Evolutionary conservation across 1,140 invertebrate genomes (phyloP), one percentile per base, ranked within the genome.

Genomic region (Notospermus geniculatus): DNA sequence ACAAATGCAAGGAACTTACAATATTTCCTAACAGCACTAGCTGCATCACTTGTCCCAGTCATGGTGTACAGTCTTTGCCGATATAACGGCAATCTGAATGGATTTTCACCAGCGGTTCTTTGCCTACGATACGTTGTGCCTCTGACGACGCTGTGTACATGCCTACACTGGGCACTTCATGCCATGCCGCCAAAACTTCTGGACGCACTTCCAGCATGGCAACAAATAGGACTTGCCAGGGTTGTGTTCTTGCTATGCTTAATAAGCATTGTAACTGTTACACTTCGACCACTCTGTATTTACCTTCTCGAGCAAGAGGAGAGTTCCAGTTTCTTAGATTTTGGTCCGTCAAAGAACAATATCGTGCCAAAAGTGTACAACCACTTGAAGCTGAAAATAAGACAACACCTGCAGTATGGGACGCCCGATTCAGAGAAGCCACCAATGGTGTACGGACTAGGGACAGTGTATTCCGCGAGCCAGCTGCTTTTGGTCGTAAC

Each of bases 41-140:
- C 70, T 57, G 19, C 79, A 29, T 70, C 85, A 29, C 86, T 87
- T 66, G 86, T 88, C 25, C 86, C 82, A 53, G 78, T 86, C 39
- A 84, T 84, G 17, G 84, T 85, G 62, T 46, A 65, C 27, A 84
- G 83, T 56, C 93, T 86, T 87, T 82, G 88, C 32, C 84, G 84
- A 72, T 87, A 85, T 63, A 88, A 87, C 75, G 91, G 91, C 5
- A 92, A 91, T 79, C 79, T 95, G 30, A 89, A 89, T 25, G 89
- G 89, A 1, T 86, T 66, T n/a, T 85, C 69, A 0, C 77, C 85
- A 0, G 84, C 85, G 60, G 71, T 78, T 7, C 15, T 80, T 1
- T 67, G 67, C 66, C 36, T 65, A 0, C 67, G 64, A 57, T 82
- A 78, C 60, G 53, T 69, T 0, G 60, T 72, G 17, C 74, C 76